These are phyloP conservation scores for Eublepharis macularius DNA, from an alignment of 2,113 vertebrate species.

Conservation along the genomic window DNA sequence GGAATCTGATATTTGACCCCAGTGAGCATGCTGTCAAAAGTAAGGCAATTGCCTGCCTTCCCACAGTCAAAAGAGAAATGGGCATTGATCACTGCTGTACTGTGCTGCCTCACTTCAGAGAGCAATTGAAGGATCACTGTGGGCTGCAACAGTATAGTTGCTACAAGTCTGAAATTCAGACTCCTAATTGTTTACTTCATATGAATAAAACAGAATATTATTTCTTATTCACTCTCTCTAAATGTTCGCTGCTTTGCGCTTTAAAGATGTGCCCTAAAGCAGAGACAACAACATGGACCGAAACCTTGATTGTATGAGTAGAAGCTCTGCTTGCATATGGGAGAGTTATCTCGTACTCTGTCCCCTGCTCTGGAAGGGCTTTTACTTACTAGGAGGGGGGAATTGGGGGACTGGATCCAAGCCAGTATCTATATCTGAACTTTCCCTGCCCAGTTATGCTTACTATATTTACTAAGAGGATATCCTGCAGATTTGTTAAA, in stretches of 20 bases:
- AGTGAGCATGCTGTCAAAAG: constrained; percentile 1
- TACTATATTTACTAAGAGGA: constrained; percentile 57
- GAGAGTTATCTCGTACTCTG: not conserved
- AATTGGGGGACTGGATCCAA: not conserved
- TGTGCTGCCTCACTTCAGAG: not conserved
- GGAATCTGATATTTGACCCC: constrained; percentile 21
- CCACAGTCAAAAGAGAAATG: constrained; percentile 9
- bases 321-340: not conserved
- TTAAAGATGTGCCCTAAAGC: not conserved
- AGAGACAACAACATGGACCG: not conserved
- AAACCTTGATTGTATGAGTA: not conserved
- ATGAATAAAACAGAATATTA: not conserved
- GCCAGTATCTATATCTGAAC: constrained; percentile 40
- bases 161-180: not conserved
- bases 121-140: not conserved
- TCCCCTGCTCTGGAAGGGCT: not conserved
- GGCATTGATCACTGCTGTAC: not conserved
- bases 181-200: not conserved
- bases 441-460: constrained; percentile 29
- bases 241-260: not conserved
- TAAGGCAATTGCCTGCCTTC: constrained; percentile 21
- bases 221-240: not conserved
- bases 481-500: constrained; percentile 66
- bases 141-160: constrained; percentile 1
- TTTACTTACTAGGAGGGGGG: not conserved